Evolutionary conservation across 2,888 invertebrate genomes (phyloP).

Genomic region (Rosalia funebris): DNA sequence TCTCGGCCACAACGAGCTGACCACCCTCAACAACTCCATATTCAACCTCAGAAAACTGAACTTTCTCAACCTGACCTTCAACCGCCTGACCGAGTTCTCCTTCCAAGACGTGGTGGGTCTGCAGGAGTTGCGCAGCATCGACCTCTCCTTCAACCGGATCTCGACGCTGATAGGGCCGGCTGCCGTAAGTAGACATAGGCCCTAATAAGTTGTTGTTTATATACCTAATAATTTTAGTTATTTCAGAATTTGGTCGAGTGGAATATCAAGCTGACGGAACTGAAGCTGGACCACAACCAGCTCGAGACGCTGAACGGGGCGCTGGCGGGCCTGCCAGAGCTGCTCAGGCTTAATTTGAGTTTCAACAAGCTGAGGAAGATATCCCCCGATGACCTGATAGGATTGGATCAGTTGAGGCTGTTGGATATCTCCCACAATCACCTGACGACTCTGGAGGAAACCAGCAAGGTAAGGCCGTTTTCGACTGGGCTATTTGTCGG

Average conservation of each 20-base stretch:
- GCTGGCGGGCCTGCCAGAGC: conserved; percentile 77
- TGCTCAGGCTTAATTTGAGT: conserved; percentile 78
- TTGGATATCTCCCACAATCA: conserved; percentile 84
- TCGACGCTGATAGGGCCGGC: conserved; percentile 73
- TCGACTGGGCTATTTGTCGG: too few relatives aligned
- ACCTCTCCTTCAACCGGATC: conserved; percentile 82
- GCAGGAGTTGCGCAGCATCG: conserved; percentile 75
- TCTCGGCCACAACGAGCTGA: conserved; percentile 78
- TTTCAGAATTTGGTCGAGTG: conserved; percentile 80
- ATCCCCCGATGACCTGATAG: conserved; percentile 81
- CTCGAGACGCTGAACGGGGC: conserved; percentile 78
- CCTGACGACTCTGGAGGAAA: conserved; percentile 80
- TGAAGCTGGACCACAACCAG: conserved; percentile 80
- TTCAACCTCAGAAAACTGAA: conserved; percentile 74
- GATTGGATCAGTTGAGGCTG: conserved; percentile 77
- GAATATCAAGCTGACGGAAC: conserved; percentile 76
- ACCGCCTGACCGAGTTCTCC: conserved; percentile 80
- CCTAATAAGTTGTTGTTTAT: conserved; percentile 9
- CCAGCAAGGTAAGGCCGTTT: conserved; percentile 75
- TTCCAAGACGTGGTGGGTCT: conserved; percentile 82
- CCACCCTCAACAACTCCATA: conserved; percentile 77
- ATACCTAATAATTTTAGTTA: conserved; percentile 27
- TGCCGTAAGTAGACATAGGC: conserved; percentile 67
- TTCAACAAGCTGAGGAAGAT: conserved; percentile 79
- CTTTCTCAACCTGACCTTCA: conserved; percentile 80